phyloP scores from a whole-genome alignment of 2,113 vertebrate species.

The Nannobrachium achirus region DNA sequence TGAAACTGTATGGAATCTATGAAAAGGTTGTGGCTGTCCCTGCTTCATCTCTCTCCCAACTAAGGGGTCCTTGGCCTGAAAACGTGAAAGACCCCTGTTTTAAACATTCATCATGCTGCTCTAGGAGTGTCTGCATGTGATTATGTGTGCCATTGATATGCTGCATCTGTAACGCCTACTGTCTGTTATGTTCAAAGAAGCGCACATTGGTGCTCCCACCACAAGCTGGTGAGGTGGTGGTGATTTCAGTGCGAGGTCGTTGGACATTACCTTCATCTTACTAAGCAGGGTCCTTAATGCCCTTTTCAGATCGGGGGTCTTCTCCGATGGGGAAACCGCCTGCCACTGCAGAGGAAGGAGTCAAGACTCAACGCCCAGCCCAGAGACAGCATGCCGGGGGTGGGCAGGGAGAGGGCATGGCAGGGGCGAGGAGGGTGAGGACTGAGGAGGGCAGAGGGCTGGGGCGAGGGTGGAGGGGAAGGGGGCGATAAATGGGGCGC shows the following conservation, averaged over 20 bases:
- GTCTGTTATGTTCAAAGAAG: slow-evolving; percentile 25
- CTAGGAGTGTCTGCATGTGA: slow-evolving; percentile 3
- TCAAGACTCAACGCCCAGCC: slow-evolving; percentile 76
- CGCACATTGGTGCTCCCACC: slow-evolving; percentile 33
- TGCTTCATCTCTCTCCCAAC: too few species aligned
- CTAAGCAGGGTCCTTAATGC: slow-evolving; percentile 86
- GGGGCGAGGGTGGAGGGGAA: slow-evolving; percentile 33
- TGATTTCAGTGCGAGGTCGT: slow-evolving; percentile 43
- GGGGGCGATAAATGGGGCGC: slow-evolving; percentile 35
- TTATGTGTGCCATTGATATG: slow-evolving; percentile 3
- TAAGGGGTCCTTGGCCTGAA: too few species aligned
- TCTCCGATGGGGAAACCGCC: slow-evolving; percentile 84
- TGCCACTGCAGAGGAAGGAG: slow-evolving; percentile 84
- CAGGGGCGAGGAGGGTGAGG: slow-evolving; percentile 4
- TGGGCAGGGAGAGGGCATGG: slow-evolving; percentile 14
- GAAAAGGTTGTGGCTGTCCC: too few species aligned
- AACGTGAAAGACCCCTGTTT: too few species aligned
- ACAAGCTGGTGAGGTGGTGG: neutral
- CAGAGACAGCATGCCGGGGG: slow-evolving; percentile 70
- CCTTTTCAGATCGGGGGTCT: slow-evolving; percentile 87
- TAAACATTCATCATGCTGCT: slow-evolving; percentile 26
- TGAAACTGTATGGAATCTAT: too few species aligned
- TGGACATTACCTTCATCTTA: slow-evolving; percentile 85
- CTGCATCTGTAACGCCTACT: neutral
- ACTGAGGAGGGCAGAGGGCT: slow-evolving; percentile 27